Conservation (phyloP, 2,797 vertebrate genomes). For the Anguilla marmorata region DNA sequence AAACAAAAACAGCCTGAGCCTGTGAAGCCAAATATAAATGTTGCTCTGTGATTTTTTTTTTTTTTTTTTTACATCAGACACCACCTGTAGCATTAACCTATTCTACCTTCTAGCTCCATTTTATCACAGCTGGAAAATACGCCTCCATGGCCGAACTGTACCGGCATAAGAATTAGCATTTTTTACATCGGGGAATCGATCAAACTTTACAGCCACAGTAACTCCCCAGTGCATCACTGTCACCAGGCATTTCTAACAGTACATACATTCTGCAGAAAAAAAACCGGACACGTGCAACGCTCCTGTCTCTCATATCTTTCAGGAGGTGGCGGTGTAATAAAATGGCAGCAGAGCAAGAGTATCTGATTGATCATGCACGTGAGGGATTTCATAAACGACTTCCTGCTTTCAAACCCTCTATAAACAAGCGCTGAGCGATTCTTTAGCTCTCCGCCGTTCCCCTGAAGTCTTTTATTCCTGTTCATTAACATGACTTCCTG, state of each 20-base stretch:
- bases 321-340: constrained; percentile 18
- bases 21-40: constrained; percentile 7
- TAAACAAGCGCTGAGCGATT: constrained; percentile 48
- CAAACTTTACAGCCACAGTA: background rate
- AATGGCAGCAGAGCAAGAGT: constrained; percentile 28
- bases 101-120: background rate
- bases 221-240: background rate
- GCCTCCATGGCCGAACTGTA: background rate
- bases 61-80: background rate
- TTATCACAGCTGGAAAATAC: background rate
- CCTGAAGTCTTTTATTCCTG: constrained; percentile 50
- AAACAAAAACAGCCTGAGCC: constrained; percentile 3
- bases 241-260: background rate
- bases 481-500: constrained; percentile 51
- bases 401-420: constrained; percentile 45
- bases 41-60: background rate
- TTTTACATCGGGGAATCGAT: background rate
- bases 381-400: constrained; percentile 42
- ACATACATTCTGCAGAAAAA: background rate
- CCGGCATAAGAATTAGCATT: background rate
- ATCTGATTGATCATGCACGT: constrained; percentile 49
- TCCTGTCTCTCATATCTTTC: background rate
- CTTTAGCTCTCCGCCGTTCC: constrained; percentile 38
- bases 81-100: background rate
- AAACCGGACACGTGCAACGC: background rate